These are phyloP conservation scores for Synergus japonicus DNA, from an alignment of 2,888 invertebrate species.

Conservation along the genomic window DNA sequence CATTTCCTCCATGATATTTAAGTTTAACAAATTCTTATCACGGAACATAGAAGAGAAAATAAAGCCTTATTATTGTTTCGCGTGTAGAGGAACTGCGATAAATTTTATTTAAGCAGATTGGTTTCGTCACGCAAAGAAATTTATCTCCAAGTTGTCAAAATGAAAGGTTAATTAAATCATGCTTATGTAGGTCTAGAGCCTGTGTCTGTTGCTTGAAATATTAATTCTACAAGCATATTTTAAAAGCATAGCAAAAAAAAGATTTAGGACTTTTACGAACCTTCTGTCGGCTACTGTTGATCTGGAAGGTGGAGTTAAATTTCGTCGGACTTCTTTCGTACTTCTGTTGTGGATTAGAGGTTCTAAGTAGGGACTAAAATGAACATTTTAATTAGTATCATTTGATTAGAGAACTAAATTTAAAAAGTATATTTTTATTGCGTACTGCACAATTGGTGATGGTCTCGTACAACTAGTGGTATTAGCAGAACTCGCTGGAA, in stretches of 20 bases:
- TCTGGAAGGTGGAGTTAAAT: not conserved
- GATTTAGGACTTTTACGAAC: slow-evolving; percentile 55
- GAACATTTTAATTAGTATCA: slow-evolving; percentile 16
- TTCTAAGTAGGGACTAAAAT: slow-evolving; percentile 72
- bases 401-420: slow-evolving; percentile 41
- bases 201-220: not conserved
- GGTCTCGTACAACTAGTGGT: slow-evolving; percentile 63
- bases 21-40: not conserved
- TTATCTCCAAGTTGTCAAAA: slow-evolving; percentile 1
- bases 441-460: slow-evolving; percentile 71
- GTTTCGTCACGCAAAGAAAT: slow-evolving; percentile 21
- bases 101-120: not conserved
- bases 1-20: not conserved
- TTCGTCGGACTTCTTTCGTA: slow-evolving; percentile 58
- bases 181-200: not conserved
- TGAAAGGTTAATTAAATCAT: slow-evolving; percentile 22
- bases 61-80: slow-evolving; percentile 7
- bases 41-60: not conserved
- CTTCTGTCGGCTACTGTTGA: slow-evolving; percentile 62
- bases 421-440: slow-evolving; percentile 42
- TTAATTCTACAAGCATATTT: not conserved
- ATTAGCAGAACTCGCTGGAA: slow-evolving; percentile 63
- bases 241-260: not conserved
- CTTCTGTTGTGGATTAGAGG: slow-evolving; percentile 70
- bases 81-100: not conserved